Evolutionary conservation across 2,113 vertebrate species (phyloP), one percentile per base, ranked within the genome.

Genomic region (Pseudorectes ferrugineus): DNA sequence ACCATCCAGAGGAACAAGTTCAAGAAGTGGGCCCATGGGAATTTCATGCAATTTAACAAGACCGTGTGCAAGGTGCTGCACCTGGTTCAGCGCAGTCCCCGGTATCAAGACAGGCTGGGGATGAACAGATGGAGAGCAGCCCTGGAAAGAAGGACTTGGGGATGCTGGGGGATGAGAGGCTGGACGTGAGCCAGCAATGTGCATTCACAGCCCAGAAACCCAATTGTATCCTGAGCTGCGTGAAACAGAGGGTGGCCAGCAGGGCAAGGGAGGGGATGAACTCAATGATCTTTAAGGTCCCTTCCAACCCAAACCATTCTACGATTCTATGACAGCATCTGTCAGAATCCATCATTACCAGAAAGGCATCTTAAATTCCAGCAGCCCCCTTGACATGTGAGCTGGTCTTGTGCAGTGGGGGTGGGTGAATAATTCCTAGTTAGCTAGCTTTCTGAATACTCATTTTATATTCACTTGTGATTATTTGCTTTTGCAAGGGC

Each of bases 51-150:
- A 38, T 67, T 74, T 51, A 52, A 52, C 28, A 59, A 59, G 45
- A n/a, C 10, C 10, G 3, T 17, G 23, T 20, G 45, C 20, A 28
- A 51, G 31, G 38, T 59, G 36, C 52, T 66, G 38, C 52, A 51
- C 13, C 28, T 38, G 28, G 9, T 20, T n/a, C 33, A 28, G 15
- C 0, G 0, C 38, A 81, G 6, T 7, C 52, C 7, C 10, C 0
- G 0, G 2, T 46, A n/a, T 45, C 13, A 45, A 7, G 3, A 29
- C 20, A 59, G 51, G 45, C 23, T n/a, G 16, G 33, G 45, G 40
- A 66, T 74, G 36, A 74, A 52, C 23, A 66, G 59, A 29, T 67
- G 1, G 14, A 45, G n/a, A 74, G 13, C 52, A 67, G 38, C 38
- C 28, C 15, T 38, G 19, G 19, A 9, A 14, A 59, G 36, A 51